Evolutionary conservation across 1,140 invertebrate species (phyloP).

Genomic region (Calephelis virginiensis): DNA sequence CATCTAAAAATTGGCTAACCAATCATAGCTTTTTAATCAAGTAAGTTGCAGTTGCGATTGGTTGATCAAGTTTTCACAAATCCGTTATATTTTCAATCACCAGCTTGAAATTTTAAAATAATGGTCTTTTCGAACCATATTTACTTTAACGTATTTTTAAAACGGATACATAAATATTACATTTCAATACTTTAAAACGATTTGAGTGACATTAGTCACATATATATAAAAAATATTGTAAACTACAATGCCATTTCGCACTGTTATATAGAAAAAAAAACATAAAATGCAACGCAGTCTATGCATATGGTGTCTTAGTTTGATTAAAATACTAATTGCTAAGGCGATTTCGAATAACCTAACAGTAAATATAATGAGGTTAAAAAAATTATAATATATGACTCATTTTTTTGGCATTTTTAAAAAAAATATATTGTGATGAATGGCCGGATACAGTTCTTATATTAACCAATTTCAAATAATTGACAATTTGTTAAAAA

Average conservation of each 20-base stretch:
- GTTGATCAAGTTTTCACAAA: background rate
- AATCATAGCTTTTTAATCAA: background rate
- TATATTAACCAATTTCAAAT: constrained; percentile 31
- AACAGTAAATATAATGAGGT: constrained; percentile 65
- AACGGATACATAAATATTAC: constrained; percentile 18
- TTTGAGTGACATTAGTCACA: constrained; percentile 25
- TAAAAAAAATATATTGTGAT: constrained; percentile 53
- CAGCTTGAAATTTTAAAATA: constrained; percentile 7
- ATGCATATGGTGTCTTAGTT: constrained; percentile 61
- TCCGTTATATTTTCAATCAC: background rate
- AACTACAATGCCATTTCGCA: constrained; percentile 27
- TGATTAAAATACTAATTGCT: constrained; percentile 52
- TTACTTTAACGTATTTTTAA: constrained; percentile 25
- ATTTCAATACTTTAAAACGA: constrained; percentile 18
- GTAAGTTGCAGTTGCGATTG: background rate
- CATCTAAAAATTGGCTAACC: background rate
- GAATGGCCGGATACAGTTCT: constrained; percentile 38
- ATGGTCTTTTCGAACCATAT: constrained; percentile 13
- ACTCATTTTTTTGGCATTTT: constrained; percentile 65
- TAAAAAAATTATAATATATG: constrained; percentile 55
- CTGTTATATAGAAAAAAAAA: constrained; percentile 44
- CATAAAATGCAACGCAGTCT: constrained; percentile 72
- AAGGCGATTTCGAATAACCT: constrained; percentile 63
- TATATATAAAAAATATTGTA: constrained; percentile 30
- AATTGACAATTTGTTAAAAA: constrained; percentile 35